Evolutionary conservation across 2,888 invertebrate species (phyloP), one percentile per base, ranked within the genome.

Genomic region (Lordiphosa fenestrarum): DNA sequence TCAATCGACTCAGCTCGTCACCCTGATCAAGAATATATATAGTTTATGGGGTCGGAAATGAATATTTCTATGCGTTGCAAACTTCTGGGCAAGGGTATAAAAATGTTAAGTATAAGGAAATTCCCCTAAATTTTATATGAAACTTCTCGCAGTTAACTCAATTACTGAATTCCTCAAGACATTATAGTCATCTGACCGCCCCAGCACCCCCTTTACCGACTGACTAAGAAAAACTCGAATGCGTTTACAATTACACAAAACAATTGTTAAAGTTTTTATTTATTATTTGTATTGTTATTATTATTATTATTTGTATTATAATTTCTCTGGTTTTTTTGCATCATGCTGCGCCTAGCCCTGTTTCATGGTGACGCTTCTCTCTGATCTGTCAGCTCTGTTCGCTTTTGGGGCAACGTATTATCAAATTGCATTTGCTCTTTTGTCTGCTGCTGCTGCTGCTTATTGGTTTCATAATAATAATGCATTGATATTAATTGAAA

Each of bases 241-340:
- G 51, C 52, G 9, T 69, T 81, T 88, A 89, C 89, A 89, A 89
- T 89, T 89, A 89, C 89, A 89, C 89, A 89, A 89, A 89, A 89
- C 89, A 89, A 88, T 89, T 88, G 88, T 89, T 88, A 88, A 89
- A 88, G 77, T 85, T 88, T 87, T 87, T 85, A 88, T 89, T 88
- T 86, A 87, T 88, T 85, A 84, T 76, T 88, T 82, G 76, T 78
- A 82, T 83, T 82, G 68, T 71, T 85, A 58, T 19, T 19, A 4
- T 77, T 72, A 61, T 71, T 68, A 54, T 70, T 51, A 52, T 67
- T 64, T 51, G 42, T 58, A 44, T 68, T 51, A 50, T 44, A 44
- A 53, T 55, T 56, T 41, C 51, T 55, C 19, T 19, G 19, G 19
- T 19, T 1, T 36, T 55, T 61, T 30, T 35, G 47, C 21, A 25